A percentile compares a stretch with the other conserved stretches of the same genome.
phyloP scores from a whole-genome alignment of 1,140 invertebrate species.

The Brachionus calyciflorus region DNA sequence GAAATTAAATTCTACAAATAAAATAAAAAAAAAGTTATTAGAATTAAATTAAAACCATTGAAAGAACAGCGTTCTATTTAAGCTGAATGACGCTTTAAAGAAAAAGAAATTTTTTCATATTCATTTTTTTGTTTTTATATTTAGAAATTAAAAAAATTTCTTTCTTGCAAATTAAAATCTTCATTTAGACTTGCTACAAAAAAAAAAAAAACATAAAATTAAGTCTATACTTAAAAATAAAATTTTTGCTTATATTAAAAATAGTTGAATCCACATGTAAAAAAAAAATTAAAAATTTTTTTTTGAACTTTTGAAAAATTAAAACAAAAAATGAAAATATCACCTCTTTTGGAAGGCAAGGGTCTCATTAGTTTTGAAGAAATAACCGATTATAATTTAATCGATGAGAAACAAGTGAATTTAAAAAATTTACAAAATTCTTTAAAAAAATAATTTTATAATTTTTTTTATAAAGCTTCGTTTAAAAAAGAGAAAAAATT shows the following conservation, averaged over 20 bases:
- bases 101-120: slow-evolving; percentile 1
- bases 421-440: neutral
- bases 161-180: neutral
- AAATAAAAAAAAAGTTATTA: too few species aligned
- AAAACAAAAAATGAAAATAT: slow-evolving; percentile 11
- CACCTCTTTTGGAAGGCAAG: slow-evolving; percentile 19
- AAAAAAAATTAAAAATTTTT: neutral
- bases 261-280: too few species aligned
- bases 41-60: neutral
- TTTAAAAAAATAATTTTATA: slow-evolving; percentile 1
- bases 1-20: neutral
- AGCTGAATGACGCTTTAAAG: slow-evolving; percentile 33
- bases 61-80: slow-evolving; percentile 5
- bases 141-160: too few species aligned
- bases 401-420: slow-evolving; percentile 14
- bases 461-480: neutral
- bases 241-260: too few species aligned
- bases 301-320: neutral
- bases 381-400: slow-evolving; percentile 20
- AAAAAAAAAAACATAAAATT: too few species aligned
- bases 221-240: too few species aligned
- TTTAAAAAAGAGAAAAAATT: neutral
- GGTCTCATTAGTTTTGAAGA: slow-evolving; percentile 39
- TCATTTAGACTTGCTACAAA: neutral
- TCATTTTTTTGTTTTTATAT: too few species aligned